A percentile compares a stretch with the other conserved stretches of the same genome.
Evolutionary conservation across 2,888 invertebrate genomes (phyloP).

Genomic region (Tachina fera): DNA sequence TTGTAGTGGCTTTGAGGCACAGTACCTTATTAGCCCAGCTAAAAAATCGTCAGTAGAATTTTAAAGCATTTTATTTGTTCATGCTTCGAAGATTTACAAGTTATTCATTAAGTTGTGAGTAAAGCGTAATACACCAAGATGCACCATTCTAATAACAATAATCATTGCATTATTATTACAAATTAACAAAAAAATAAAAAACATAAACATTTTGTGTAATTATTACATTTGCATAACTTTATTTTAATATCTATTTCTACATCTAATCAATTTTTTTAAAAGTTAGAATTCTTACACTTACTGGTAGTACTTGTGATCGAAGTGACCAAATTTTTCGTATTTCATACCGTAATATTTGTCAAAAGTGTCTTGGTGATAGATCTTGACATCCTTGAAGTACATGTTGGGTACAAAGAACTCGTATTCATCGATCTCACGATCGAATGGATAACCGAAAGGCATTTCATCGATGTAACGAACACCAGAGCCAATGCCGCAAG

Average conservation of each 20-base stretch:
- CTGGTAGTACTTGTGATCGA: constrained; percentile 76
- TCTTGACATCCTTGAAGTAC: constrained; percentile 86
- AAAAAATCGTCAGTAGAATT: no score
- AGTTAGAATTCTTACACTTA: not conserved
- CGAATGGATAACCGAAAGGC: constrained; percentile 89
- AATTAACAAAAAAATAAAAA: not conserved
- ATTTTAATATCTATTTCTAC: constrained; percentile 6
- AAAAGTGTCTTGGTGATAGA: constrained; percentile 86
- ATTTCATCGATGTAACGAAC: constrained; percentile 85
- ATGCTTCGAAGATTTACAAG: no score
- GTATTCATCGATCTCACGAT: constrained; percentile 86
- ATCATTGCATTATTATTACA: no score
- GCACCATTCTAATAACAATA: no score
- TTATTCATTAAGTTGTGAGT: no score
- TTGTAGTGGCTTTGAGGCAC: no score
- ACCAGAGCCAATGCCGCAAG: constrained; percentile 85
- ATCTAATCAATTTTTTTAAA: not conserved
- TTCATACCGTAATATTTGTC: constrained; percentile 77
- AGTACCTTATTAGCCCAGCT: no score
- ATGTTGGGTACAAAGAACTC: constrained; percentile 87
- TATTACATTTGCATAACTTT: constrained; percentile 11
- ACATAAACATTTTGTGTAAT: not conserved
- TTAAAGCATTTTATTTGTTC: no score
- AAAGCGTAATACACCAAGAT: no score
- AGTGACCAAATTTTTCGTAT: constrained; percentile 76